phyloP scores from a whole-genome alignment of 2,888 invertebrate species.

The Clostera curtula region DNA sequence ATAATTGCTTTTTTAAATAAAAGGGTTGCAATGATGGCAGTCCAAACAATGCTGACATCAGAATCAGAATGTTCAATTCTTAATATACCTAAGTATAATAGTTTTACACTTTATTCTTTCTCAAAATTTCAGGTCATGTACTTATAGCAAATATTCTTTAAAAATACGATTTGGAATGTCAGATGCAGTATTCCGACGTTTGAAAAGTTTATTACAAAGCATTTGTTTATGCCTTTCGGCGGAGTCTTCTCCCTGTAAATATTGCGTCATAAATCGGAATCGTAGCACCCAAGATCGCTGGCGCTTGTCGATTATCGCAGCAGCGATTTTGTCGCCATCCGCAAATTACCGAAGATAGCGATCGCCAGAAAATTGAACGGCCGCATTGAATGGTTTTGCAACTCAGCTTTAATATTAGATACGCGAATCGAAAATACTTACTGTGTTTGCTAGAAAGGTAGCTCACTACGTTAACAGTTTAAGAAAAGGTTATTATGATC shows the following conservation, averaged over 20 bases:
- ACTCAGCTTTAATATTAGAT: conserved; percentile 9
- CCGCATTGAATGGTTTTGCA: conserved; percentile 19
- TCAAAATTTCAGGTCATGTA: no score
- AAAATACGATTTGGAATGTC: conserved; percentile 11
- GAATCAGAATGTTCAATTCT: no score
- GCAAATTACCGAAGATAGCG: conserved; percentile 39
- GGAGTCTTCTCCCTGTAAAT: conserved; percentile 34
- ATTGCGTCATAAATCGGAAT: conserved; percentile 57
- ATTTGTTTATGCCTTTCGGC: conserved; percentile 27
- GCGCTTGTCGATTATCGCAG: conserved; percentile 58
- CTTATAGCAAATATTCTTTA: conserved; percentile 3
- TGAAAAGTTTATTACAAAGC: conserved; percentile 24
- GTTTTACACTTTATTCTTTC: no score
- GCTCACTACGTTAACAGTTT: no score
- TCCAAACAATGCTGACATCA: no score
- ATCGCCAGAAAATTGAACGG: conserved; percentile 33
- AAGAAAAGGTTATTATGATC: no score
- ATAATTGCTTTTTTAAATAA: no score
- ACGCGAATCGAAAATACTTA: conserved; percentile 6
- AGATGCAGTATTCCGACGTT: conserved; percentile 17
- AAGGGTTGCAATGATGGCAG: no score
- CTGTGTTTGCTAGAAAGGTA: no score
- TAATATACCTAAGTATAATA: no score
- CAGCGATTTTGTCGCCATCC: conserved; percentile 13
- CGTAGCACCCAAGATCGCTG: conserved; percentile 37